Evolutionary conservation across 1,140 invertebrate genomes (phyloP).

Genomic region (Scaptomyza montana): DNA sequence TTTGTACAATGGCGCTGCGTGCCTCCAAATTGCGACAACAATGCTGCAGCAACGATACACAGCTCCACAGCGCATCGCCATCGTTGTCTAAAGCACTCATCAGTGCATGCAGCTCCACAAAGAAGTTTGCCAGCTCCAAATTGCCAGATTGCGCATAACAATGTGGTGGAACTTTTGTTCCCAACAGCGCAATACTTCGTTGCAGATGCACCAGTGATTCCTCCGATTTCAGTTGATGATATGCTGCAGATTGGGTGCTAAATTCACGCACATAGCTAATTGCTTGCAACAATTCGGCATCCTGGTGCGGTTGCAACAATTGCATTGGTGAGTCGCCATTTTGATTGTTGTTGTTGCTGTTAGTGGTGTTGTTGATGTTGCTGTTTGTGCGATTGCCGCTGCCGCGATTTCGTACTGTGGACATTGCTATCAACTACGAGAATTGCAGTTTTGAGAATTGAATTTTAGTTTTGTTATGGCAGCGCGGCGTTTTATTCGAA

Average conservation of each 20-base stretch:
- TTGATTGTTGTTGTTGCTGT: constrained; percentile 42
- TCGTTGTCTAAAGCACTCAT: constrained; percentile 72
- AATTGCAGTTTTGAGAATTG: too few species aligned
- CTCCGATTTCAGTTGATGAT: constrained; percentile 58
- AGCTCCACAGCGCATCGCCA: constrained; percentile 84
- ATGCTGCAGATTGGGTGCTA: constrained; percentile 58
- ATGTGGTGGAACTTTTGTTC: constrained; percentile 66
- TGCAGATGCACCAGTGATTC: constrained; percentile 67
- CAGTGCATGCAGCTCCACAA: constrained; percentile 75
- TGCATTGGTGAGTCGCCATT: constrained; percentile 50
- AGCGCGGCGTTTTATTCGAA: constrained; percentile 36
- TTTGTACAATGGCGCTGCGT: constrained; percentile 84
- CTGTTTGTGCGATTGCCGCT: constrained; percentile 26
- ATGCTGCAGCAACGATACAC: constrained; percentile 85
- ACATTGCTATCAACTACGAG: constrained; percentile 4
- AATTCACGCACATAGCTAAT: constrained; percentile 75
- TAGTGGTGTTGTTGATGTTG: constrained; percentile 23
- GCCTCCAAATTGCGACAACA: constrained; percentile 84
- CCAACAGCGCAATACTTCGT: constrained; percentile 66
- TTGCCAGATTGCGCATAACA: constrained; percentile 55
- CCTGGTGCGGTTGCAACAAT: constrained; percentile 24
- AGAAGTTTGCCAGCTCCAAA: constrained; percentile 72
- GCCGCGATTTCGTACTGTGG: constrained; percentile 22
- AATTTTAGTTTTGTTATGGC: background rate
- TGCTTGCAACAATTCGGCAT: constrained; percentile 57